phyloP scores from a whole-genome alignment of 2,888 invertebrate genomes.

The Drosophila fulvimacula region DNA sequence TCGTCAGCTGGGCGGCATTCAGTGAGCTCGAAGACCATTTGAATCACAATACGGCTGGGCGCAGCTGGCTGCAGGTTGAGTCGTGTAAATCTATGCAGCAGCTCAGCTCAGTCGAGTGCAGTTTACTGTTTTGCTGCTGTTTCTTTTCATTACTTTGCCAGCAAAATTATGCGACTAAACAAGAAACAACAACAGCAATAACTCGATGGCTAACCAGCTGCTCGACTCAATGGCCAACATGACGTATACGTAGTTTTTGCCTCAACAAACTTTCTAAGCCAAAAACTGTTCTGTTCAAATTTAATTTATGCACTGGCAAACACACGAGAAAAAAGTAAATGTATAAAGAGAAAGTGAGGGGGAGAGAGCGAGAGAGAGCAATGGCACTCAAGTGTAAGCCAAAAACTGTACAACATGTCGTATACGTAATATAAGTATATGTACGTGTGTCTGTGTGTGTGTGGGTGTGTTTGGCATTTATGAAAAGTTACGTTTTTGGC shows the following conservation, averaged over 20 bases:
- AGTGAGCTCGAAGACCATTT: constrained; percentile 56
- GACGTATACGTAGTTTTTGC: constrained; percentile 40
- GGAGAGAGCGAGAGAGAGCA: constrained; percentile 6
- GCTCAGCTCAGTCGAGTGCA: constrained; percentile 15
- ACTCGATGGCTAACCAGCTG: constrained; percentile 38
- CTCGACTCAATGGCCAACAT: constrained; percentile 30
- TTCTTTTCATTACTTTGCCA: constrained; percentile 45
- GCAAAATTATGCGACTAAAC: constrained; percentile 35
- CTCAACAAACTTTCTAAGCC: constrained; percentile 44
- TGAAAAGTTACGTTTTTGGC: constrained; percentile 42
- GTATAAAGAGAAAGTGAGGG: not conserved
- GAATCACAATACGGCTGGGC: constrained; percentile 39
- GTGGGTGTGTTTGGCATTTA: constrained; percentile 35
- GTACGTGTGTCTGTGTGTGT: constrained; percentile 1
- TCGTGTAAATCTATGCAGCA: constrained; percentile 20
- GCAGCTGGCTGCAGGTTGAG: constrained; percentile 44
- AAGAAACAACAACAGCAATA: constrained; percentile 17
- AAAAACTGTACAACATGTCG: constrained; percentile 45
- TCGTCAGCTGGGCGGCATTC: constrained; percentile 65
- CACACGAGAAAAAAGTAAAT: constrained; percentile 30
- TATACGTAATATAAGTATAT: constrained; percentile 39
- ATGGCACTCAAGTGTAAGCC: constrained; percentile 42
- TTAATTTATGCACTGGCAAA: constrained; percentile 64
- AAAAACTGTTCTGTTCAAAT: constrained; percentile 53
- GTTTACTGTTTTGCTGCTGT: constrained; percentile 24